phyloP scores from a whole-genome alignment of 2,113 vertebrate species.

The Chloroceryle aenea region DNA sequence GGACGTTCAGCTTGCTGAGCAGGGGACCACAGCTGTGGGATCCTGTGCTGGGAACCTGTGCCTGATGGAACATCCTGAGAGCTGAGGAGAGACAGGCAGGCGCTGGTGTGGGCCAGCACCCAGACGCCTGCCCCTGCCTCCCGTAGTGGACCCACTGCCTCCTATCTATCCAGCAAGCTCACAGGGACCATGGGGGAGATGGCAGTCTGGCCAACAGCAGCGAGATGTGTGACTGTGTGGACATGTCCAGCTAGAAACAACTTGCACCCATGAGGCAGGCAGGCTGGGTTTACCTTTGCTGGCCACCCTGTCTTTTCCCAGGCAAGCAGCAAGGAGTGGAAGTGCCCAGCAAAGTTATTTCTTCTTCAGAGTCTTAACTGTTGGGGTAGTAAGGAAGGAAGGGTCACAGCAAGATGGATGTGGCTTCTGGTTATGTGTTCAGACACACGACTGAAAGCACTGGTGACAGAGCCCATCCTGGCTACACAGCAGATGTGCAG shows the following conservation, averaged over 20 bases:
- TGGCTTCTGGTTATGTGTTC: neutral
- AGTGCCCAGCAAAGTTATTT: neutral
- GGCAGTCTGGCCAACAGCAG: neutral
- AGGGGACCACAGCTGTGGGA: neutral
- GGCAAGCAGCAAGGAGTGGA: neutral
- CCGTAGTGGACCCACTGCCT: neutral
- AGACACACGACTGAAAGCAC: neutral
- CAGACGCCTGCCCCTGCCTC: accelerated
- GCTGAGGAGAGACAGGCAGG: neutral
- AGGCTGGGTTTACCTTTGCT: neutral
- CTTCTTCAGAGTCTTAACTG: neutral
- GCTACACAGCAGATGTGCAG: neutral
- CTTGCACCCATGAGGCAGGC: accelerated
- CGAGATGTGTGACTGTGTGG: neutral
- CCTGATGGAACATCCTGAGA: accelerated
- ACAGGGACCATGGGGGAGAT: accelerated
- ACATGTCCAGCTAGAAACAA: neutral
- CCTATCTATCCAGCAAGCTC: neutral
- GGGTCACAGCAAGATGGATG: neutral
- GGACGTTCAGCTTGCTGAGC: accelerated
- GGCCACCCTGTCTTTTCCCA: accelerated
- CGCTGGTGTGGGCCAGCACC: neutral
- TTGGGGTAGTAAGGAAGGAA: neutral
- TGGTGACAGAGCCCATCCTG: accelerated
- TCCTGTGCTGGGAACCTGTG: neutral